Base-by-base conservation (phyloP, 2,113 vertebrate genomes). In the Uropsilus gracilis region DNA sequence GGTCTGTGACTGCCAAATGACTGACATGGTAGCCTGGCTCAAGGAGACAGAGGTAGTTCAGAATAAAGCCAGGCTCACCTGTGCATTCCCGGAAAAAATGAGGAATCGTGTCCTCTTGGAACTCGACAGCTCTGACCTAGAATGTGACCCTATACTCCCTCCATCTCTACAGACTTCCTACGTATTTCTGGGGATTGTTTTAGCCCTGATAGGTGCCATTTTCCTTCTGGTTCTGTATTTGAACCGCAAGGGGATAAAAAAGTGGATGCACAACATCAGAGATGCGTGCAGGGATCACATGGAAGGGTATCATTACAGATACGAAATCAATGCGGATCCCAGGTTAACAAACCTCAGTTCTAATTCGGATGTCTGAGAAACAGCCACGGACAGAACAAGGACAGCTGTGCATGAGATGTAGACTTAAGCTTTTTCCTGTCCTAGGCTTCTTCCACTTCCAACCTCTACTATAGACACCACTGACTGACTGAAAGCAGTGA, bases 281-380 rank as follows among this genome's bases (percentile, higher is more conserved):
- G 99, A 99, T 72, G 99, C 99, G 75, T 99, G 99, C 97, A 98
- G 99, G 98, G 99, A 99, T 98, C 99, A 99, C 97, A 99, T 99
- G 99, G 99, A 99, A 96, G 99, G 99, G 11, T 99, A 99, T 97
- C 99, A 99, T 97, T 99, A 99, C 98, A 98, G 99, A 97, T 99
- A 99, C 0, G 99, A 99, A 98, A 99, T 99, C 95, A 99, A 99
- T 83, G 98, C 99, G 12, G 99, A 99, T 97, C 99, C 99, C 37
- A 98, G 99, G 83, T 96, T 99, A 95, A 99, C 99, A 97, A 99
- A 99, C 98, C 98, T 99, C 96, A 99, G 99, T 97, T 99, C 99
- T 96, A 99, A 99, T 97, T 99, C 99, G 0, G 99, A 99, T 61
- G 99, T 99, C 97, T 99, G 99, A 97, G 0, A 92, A 83, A 57